Percentiles rank a stretch among this genome's conserved stretches.
Evolutionary conservation across 2,797 vertebrate species (phyloP).

Genomic region (Sarcoramphus papa): DNA sequence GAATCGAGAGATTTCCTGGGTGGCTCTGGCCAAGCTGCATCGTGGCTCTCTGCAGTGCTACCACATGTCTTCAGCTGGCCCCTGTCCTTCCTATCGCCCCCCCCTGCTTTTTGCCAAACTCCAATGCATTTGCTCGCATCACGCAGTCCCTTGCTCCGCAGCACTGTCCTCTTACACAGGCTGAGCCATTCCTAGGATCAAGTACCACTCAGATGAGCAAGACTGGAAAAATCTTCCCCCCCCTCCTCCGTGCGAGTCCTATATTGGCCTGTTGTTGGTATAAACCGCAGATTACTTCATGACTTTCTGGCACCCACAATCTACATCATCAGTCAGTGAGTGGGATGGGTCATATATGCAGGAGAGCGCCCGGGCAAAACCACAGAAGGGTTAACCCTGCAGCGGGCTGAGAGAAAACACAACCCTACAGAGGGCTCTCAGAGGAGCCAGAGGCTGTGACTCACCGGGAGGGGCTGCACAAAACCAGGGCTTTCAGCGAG

Average conservation of each 20-base stretch:
- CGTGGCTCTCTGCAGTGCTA: fast-evolving
- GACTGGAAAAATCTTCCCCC: neutral
- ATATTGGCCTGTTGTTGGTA: neutral
- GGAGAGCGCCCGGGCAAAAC: neutral
- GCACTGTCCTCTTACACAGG: neutral
- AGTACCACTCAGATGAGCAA: neutral
- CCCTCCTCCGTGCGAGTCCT: fast-evolving
- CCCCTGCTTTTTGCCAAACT: neutral
- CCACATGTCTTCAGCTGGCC: neutral
- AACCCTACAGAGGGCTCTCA: neutral
- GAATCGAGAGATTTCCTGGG: fast-evolving
- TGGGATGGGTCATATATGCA: neutral
- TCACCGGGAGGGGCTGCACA: neutral
- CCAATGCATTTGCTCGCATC: fast-evolving
- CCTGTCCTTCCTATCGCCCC: too few species aligned
- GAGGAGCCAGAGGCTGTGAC: neutral
- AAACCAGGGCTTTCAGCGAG: neutral
- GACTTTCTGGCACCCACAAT: conserved; percentile 4
- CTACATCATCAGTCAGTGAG: neutral
- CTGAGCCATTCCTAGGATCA: neutral
- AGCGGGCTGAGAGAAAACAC: neutral
- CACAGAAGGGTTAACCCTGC: conserved; percentile 23
- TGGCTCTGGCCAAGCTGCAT: neutral
- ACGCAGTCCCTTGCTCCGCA: fast-evolving
- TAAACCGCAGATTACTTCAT: neutral